A percentile compares a stretch with the other conserved stretches of the same genome.
These are phyloP conservation scores for Leiothrix lutea DNA, from an alignment of 2,113 vertebrate genomes.

Conservation along the genomic window DNA sequence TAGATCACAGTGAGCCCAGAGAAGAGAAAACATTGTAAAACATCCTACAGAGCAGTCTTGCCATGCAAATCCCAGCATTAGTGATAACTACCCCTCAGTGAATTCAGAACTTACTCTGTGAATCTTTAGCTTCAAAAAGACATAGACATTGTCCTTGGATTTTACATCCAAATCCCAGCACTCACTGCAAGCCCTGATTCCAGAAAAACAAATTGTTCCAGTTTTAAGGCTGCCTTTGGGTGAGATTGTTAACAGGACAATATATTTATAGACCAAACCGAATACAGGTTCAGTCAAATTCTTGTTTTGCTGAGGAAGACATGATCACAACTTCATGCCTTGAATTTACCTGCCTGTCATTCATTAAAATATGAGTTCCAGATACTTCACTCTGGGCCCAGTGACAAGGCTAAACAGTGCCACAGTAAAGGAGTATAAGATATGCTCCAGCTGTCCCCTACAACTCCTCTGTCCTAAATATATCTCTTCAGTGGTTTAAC, in stretches of 20 bases:
- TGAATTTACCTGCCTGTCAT: not conserved
- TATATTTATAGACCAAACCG: constrained; percentile 32
- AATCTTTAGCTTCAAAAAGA: not conserved
- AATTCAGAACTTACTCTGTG: not conserved
- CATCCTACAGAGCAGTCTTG: not conserved
- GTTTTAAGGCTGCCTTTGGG: constrained; percentile 2
- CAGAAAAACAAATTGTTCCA: not conserved
- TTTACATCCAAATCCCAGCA: constrained; percentile 22
- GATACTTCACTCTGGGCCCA: not conserved
- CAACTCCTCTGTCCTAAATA: not conserved
- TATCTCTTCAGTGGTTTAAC: constrained; percentile 3
- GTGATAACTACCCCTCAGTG: not conserved
- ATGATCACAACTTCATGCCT: not conserved
- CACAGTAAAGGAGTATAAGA: not conserved
- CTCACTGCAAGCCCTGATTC: not conserved
- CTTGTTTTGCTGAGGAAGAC: not conserved
- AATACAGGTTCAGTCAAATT: not conserved
- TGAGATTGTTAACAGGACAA: not conserved
- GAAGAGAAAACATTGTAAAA: constrained; percentile 24
- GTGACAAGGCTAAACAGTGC: not conserved
- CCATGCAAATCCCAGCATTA: not conserved
- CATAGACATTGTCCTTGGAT: not conserved
- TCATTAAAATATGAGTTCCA: not conserved
- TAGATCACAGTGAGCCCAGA: constrained; percentile 37
- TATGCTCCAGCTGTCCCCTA: constrained; percentile 28